Conservation (phyloP, 92 coral and sea anemone genomes). For the Diadumene lineata region DNA sequence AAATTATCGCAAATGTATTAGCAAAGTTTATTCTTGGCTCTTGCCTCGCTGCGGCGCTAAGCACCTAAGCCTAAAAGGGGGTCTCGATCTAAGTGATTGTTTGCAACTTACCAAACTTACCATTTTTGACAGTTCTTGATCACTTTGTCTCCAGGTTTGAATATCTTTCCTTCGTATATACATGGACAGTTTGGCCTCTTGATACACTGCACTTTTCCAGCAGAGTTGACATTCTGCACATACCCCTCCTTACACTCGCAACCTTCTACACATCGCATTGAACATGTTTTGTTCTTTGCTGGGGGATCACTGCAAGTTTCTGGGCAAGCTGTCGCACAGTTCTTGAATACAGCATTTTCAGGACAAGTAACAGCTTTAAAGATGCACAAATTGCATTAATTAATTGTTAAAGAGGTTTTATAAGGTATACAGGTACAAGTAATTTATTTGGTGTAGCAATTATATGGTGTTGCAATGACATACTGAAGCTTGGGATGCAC, state of each 20-base stretch:
- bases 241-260: slow-evolving; percentile 70
- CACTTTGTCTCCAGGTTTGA: slow-evolving; percentile 50
- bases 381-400: background rate
- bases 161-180: slow-evolving; percentile 48
- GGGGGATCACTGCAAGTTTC: slow-evolving; percentile 61
- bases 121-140: slow-evolving; percentile 58
- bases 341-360: slow-evolving; percentile 58
- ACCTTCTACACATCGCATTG: slow-evolving; percentile 76
- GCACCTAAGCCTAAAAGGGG: no score
- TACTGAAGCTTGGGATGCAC: no score
- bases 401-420: no score
- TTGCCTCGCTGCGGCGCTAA: no score
- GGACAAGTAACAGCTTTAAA: slow-evolving; percentile 59
- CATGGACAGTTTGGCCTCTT: slow-evolving; percentile 60
- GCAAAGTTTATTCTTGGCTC: no score
- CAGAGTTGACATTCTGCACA: slow-evolving; percentile 55
- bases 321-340: slow-evolving; percentile 67
- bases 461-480: no score
- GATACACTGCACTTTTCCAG: slow-evolving; percentile 59
- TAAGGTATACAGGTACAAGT: no score
- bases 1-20: no score
- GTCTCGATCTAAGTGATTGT: no score
- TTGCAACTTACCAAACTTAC: slow-evolving; percentile 17
- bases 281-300: slow-evolving; percentile 52
- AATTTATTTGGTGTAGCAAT: no score